A percentile compares a stretch with the other conserved stretches of the same genome.
Evolutionary conservation across 2,888 invertebrate species (phyloP).

Genomic region (Parnassius mnemosyne): DNA sequence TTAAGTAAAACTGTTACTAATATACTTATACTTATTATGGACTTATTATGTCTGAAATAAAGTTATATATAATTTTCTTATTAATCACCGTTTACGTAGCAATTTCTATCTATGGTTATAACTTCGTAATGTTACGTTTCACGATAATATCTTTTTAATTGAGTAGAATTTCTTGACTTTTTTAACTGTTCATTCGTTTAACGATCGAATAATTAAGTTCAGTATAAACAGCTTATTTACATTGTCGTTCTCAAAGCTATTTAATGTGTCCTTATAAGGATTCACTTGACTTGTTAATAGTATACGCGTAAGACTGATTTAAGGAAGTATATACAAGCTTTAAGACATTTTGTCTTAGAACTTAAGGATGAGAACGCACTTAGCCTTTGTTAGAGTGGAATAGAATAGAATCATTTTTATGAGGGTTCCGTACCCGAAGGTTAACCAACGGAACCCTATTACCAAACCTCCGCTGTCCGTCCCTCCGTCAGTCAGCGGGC

Average conservation of each 20-base stretch:
- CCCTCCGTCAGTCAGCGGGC: too few relatives aligned
- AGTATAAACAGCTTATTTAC: conserved; percentile 1
- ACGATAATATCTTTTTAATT: background rate
- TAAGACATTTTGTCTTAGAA: too few relatives aligned
- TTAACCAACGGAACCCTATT: too few relatives aligned
- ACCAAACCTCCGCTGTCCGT: too few relatives aligned
- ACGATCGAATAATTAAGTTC: background rate
- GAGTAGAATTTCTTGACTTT: background rate
- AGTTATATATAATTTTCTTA: background rate
- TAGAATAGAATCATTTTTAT: too few relatives aligned
- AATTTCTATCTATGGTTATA: background rate
- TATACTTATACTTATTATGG: too few relatives aligned
- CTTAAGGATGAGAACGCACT: too few relatives aligned
- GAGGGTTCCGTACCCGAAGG: too few relatives aligned
- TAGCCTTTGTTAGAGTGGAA: too few relatives aligned
- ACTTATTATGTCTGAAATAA: too few relatives aligned
- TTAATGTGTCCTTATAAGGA: background rate
- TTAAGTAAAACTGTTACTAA: too few relatives aligned
- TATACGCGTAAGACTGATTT: background rate
- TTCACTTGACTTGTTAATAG: background rate
- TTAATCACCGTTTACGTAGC: background rate
- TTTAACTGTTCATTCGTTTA: background rate
- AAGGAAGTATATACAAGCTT: too few relatives aligned
- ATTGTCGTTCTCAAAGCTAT: background rate
- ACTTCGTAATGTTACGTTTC: background rate